phyloP scores from a whole-genome alignment of 2,888 invertebrate species.

The Psylliodes chrysocephalus region DNA sequence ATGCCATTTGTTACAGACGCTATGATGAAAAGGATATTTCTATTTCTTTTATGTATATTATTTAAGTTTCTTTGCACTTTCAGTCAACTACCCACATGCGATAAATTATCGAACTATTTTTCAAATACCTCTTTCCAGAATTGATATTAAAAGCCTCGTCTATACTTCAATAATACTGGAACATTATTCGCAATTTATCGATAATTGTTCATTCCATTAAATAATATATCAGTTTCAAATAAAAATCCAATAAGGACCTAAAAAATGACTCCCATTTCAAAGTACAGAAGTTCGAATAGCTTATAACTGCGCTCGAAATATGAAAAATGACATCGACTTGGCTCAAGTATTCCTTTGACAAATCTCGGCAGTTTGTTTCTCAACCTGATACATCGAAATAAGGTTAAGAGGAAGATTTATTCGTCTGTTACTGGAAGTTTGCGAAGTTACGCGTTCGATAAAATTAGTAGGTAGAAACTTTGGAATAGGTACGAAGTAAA shows the following conservation, averaged over 20 bases:
- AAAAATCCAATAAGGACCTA: neutral
- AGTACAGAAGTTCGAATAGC: slow-evolving; percentile 28
- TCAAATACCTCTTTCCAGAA: too few species aligned
- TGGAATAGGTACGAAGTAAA: too few species aligned
- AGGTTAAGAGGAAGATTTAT: slow-evolving; percentile 3
- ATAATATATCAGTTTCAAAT: neutral
- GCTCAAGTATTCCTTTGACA: slow-evolving; percentile 28
- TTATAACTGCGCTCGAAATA: slow-evolving; percentile 28
- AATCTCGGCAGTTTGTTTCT: slow-evolving; percentile 35
- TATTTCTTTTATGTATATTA: too few species aligned
- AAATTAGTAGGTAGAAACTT: neutral
- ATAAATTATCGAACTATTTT: too few species aligned
- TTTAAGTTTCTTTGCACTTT: too few species aligned
- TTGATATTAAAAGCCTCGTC: too few species aligned
- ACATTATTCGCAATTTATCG: too few species aligned
- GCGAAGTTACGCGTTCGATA: neutral
- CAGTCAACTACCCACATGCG: too few species aligned
- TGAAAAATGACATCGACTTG: slow-evolving; percentile 26
- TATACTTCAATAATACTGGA: too few species aligned
- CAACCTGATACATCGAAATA: slow-evolving; percentile 32
- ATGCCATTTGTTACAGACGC: too few species aligned
- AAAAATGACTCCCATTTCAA: neutral
- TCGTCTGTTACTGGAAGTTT: neutral
- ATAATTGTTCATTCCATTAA: too few species aligned
- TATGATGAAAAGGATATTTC: too few species aligned